Base-by-base conservation (phyloP, 2,888 invertebrate genomes). In the Cyclophora punctaria region DNA sequence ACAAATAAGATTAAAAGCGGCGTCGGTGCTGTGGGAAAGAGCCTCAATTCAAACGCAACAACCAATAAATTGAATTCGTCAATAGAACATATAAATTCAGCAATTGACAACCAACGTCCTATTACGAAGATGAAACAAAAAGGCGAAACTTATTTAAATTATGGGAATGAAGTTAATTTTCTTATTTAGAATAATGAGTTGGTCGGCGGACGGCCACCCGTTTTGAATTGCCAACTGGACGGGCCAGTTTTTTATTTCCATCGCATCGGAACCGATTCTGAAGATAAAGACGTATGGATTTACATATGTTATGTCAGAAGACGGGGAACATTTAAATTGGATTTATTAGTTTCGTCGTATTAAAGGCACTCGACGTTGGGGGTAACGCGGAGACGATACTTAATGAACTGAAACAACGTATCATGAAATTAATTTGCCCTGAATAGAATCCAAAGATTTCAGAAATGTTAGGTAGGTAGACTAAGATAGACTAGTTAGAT, bases 271-370 rank as follows among this genome's bases (percentile, higher is more conserved):
- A 78, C 83, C 79, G 87, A 87, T 86, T 80, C 78, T 73, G 66
- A 81, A 85, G 87, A 87, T 87, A 87, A 87, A 85, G 84, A 83
- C 75, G 86, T 87, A 86, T 85, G 78, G 68, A 87, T 88, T 86
- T 80, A 87, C 88, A 88, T 88, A 86, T 85, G 86, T 85, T 84
- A 83, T 86, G 80, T 83, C 83, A 84, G 73, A 80, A 77, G 80
- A 85, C 78, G 73, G 76, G 71, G 66, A 69, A 81, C 78, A 78
- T 87, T 86, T 87, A 86, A 88, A 87, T 87, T 85, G 86, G 80
- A 88, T 86, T 87, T 88, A 86, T 86, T 84, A 85, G 84, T 78
- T 75, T 75, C 72, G 73, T 62, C 72, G 74, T 67, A 79, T 80
- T 78, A 83, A 80, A 69, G 72, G 72, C 64, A 71, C 68, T 60